Base-by-base conservation (phyloP, 2,113 vertebrate genomes). In the Sardina pilchardus region DNA sequence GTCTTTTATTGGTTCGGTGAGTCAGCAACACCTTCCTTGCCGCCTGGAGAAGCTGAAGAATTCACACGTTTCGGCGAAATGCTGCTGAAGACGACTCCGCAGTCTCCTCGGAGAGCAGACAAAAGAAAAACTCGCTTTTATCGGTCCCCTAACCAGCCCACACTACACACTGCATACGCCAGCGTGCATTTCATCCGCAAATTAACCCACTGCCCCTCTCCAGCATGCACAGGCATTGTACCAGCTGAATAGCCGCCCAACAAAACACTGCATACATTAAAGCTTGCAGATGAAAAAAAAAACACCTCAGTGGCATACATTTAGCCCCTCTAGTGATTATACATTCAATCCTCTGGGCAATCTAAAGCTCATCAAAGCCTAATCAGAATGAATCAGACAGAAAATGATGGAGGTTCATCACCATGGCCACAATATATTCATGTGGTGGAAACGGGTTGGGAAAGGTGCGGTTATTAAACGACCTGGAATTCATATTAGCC, bases 251-350 rank as follows among this genome's bases (percentile, higher is more conserved):
- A 36, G 71, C 71, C 30, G 34, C 16, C 30, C 71, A 36, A 78
- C 30, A 78, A 78, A 78, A 78, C 71, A 78, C 71, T 34, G 71
- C 71, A 78, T 78, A 78, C 30, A 78, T 78, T 36, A 78, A 36
- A 14, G 26, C 71, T 36, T 30, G 26, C 1, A n/a, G 5, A 21
- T 8, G 19, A 56, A 19, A 56, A 63, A 59, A 26, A 26, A 67
- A 9, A 26, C 63, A 5, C 0, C 24, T 24, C 6, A 26, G 8
- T 75, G 67, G 14, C 30, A 34, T 36, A 78, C 34, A 78, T 78
- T 36, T 36, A 78, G 71, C 71, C 71, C 71, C 16, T 16, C 16
- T 4, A 2, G 10, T 26, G 63, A 78, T 78, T 78, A 36, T 78
- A 36, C 71, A 30, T 30, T 78, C 71, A 78, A 17, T 36, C 67